phyloP scores from a whole-genome alignment of 2,113 vertebrate species.

The Pan troglodytes region NHGRI_mPanTro3-v2.1_pri NC_072413.2:43628501-43629000 shows the following conservation, averaged over 20 bases:
- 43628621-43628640: neutral
- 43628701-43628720: neutral
- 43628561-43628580: too few species aligned
- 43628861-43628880: neutral
- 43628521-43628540: too few species aligned
- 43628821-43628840: too few species aligned
- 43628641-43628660: neutral
- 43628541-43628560: too few species aligned
- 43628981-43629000: neutral
- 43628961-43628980: neutral
- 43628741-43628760: neutral
- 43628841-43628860: neutral
- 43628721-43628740: neutral
- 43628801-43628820: neutral
- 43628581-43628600: too few species aligned
- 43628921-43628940: neutral
- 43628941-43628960: neutral
- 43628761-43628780: neutral
- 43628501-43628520: too few species aligned
- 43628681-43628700: neutral
- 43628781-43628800: conserved; percentile 2
- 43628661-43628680: neutral
- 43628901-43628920: neutral
- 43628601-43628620: too few species aligned
- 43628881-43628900: neutral